These are phyloP conservation scores for Hippoglossus hippoglossus DNA, from an alignment of 2,797 vertebrate species.

Conservation along the genomic window DNA sequence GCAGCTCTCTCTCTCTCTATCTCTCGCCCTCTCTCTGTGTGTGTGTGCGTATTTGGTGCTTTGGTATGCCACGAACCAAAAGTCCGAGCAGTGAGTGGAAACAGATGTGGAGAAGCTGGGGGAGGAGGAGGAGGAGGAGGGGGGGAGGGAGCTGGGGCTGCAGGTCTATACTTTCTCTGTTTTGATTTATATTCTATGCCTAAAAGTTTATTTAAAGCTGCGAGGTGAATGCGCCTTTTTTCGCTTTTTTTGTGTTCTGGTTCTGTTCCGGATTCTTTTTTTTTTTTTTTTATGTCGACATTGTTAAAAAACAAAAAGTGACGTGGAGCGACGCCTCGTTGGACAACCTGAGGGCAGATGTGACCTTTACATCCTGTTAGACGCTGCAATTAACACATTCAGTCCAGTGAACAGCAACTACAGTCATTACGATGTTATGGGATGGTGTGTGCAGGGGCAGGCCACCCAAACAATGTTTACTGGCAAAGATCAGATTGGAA, in stretches of 20 bases:
- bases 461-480: neutral
- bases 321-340: conserved; percentile 51
- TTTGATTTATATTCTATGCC: conserved; percentile 13
- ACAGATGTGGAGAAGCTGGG: conserved; percentile 82
- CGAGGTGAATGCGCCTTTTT: neutral
- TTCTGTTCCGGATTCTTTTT: conserved; percentile 9
- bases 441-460: neutral
- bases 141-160: conserved; percentile 56
- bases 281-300: neutral
- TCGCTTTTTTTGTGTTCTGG: neutral
- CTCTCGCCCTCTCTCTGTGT: neutral
- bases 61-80: conserved; percentile 84
- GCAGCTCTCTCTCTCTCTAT: neutral
- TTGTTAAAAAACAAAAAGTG: conserved; percentile 18
- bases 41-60: conserved; percentile 52
- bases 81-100: conserved; percentile 86
- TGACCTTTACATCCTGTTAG: conserved; percentile 80
- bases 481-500: neutral
- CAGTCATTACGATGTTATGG: neutral
- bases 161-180: conserved; percentile 43
- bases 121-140: conserved; percentile 44
- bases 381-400: conserved; percentile 68
- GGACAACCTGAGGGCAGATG: conserved; percentile 71
- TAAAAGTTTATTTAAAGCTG: neutral
- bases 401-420: conserved; percentile 16